Evolutionary conservation across 2,797 vertebrate genomes (phyloP), one percentile per base, ranked within the genome.

Genomic region (Leptatherina wallacei): DNA sequence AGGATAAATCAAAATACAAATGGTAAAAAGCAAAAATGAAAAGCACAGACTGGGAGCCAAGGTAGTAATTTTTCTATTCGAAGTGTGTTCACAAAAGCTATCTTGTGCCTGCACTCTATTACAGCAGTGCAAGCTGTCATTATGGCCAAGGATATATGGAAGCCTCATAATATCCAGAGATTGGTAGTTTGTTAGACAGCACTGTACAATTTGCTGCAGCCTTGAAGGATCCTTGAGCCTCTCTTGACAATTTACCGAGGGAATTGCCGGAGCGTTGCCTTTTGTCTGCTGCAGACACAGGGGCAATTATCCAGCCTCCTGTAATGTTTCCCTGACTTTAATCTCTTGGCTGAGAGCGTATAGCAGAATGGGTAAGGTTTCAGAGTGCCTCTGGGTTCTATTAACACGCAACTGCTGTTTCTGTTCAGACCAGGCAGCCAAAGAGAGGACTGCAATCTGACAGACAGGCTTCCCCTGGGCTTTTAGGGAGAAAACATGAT

Each of bases 301-400:
- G 94, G 93, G 93, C 93, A 88, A 93, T 95, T 91, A 84, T 89
- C 91, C 80, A 90, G 86, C 92, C 93, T 93, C 90, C 94, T 90
- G 94, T 95, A 94, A 94, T 93, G 92, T 95, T 95, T 94, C 93
- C 93, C 91, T 78, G 81, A 90, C 94, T 95, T 95, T 94, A 95
- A 95, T 95, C 94, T 94, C 92, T 91, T 81, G 92, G 88, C 92
- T 92, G 92, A 86, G 91, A 92, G 93, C 85, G 86, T 92, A 93
- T 93, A 93, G 91, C 92, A 92, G 90, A 92, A 91, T 90, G 90
- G 91, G 85, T 94, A 88, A 93, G 93, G 92, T 94, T 94, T 93
- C 93, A 93, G 87, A 93, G 92, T 85, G 93, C 93, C 93, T 94
- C 92, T 94, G 93, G 94, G 92, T 94, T 95, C 92, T 93, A 94